A percentile compares a stretch with the other conserved stretches of the same genome.
phyloP scores from a whole-genome alignment of 2,888 invertebrate genomes.

The Acronicta aceris region DNA sequence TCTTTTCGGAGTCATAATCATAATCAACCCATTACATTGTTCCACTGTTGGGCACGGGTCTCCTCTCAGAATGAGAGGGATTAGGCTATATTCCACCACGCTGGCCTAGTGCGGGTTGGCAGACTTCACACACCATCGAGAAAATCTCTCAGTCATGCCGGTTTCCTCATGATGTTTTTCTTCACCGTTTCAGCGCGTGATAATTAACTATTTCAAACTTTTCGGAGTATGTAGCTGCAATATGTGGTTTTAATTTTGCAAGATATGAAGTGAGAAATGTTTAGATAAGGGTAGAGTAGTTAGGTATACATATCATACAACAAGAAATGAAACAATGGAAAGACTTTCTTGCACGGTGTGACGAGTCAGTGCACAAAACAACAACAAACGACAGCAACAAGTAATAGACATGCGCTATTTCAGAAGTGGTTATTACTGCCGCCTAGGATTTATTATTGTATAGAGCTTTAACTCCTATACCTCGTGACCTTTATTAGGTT shows the following conservation, averaged over 20 bases:
- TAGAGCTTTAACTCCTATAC: slow-evolving; percentile 65
- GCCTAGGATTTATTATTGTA: slow-evolving; percentile 47
- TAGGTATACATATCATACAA: slow-evolving; percentile 37
- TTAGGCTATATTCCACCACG: too few species aligned
- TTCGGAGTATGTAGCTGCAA: neutral
- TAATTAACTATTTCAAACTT: too few species aligned
- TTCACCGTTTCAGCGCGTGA: too few species aligned
- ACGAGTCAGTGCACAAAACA: slow-evolving; percentile 55
- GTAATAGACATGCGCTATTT: slow-evolving; percentile 58
- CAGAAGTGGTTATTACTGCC: slow-evolving; percentile 51
- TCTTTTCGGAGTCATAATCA: neutral
- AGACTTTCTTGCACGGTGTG: slow-evolving; percentile 51
- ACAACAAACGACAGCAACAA: slow-evolving; percentile 52
- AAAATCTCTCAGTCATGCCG: too few species aligned
- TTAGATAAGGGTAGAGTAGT: slow-evolving; percentile 18
- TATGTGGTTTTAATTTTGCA: slow-evolving; percentile 11
- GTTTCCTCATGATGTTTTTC: too few species aligned
- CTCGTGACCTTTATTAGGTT: slow-evolving; percentile 83
- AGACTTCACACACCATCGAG: too few species aligned
- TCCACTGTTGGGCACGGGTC: too few species aligned
- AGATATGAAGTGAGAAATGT: slow-evolving; percentile 18
- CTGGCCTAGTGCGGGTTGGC: too few species aligned
- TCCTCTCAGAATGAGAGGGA: too few species aligned
- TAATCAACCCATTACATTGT: too few species aligned
- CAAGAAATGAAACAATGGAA: slow-evolving; percentile 48